phyloP scores from a whole-genome alignment of 2,888 invertebrate genomes.

The Drosophila yooni region DNA sequence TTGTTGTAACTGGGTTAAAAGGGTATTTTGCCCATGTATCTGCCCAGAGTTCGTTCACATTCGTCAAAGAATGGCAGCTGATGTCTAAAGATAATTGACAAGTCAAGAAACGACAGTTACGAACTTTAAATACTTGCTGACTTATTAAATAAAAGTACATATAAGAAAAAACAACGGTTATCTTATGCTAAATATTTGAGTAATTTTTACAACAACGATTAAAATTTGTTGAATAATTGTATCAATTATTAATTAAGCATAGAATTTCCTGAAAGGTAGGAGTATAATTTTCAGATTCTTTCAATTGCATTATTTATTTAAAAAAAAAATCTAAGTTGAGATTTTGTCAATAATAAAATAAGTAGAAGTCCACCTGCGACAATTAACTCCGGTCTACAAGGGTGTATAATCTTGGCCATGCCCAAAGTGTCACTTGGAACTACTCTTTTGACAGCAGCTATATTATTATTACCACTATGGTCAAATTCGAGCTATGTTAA shows the following conservation, averaged over 20 bases:
- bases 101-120: constrained; percentile 18
- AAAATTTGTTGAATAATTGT: neutral
- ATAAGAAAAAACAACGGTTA: neutral
- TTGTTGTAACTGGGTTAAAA: constrained; percentile 59
- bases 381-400: neutral
- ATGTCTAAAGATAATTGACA: constrained; percentile 11
- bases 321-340: neutral
- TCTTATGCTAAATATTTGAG: neutral
- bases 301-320: neutral
- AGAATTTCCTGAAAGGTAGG: neutral
- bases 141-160: neutral
- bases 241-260: neutral
- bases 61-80: constrained; percentile 23
- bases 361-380: neutral
- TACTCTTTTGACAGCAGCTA: neutral
- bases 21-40: constrained; percentile 4
- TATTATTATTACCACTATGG: neutral
- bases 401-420: neutral
- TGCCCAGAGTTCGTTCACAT: constrained; percentile 39
- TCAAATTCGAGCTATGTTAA: neutral
- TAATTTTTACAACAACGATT: neutral
- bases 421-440: neutral
- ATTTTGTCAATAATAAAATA: neutral
- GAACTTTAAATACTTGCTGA: neutral
- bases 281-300: neutral